phyloP scores from a whole-genome alignment of 64 coral and sea anemone species.

The Catalaphyllia jardinei region DNA sequence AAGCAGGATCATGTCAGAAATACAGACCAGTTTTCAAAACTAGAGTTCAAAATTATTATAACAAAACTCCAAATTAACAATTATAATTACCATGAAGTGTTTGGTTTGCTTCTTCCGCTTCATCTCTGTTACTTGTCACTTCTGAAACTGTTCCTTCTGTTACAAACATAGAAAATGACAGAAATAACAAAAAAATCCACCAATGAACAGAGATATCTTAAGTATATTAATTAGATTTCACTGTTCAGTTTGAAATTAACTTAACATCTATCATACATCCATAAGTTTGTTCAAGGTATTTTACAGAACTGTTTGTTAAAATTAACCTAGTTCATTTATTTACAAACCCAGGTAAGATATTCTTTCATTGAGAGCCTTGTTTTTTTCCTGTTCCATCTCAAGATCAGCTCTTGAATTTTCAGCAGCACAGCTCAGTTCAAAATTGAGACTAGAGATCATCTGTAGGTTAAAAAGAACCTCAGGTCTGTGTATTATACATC shows the following conservation, averaged over 20 bases:
- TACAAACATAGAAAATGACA: neutral
- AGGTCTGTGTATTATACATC: neutral
- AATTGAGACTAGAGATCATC: constrained; percentile 36
- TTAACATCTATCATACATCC: no score
- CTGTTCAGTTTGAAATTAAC: no score
- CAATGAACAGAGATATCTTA: no score
- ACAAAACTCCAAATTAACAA: neutral
- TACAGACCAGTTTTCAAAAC: neutral
- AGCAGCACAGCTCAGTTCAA: constrained; percentile 42
- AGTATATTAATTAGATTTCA: no score
- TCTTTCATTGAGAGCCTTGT: constrained; percentile 53
- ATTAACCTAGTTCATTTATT: neutral
- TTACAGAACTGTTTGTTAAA: no score
- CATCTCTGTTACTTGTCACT: constrained; percentile 64
- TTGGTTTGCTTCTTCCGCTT: constrained; percentile 79
- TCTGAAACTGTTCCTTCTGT: constrained; percentile 70
- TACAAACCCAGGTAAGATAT: constrained; percentile 50
- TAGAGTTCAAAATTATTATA: no score
- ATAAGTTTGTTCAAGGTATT: no score
- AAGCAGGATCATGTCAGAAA: neutral
- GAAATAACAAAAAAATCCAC: neutral
- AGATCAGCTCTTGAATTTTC: constrained; percentile 44
- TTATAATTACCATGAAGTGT: constrained; percentile 75
- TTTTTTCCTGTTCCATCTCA: constrained; percentile 52
- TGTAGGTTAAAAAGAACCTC: neutral